Conservation (phyloP, 2,797 vertebrate species). For the Pantherophis alleghaniensis region DNA sequence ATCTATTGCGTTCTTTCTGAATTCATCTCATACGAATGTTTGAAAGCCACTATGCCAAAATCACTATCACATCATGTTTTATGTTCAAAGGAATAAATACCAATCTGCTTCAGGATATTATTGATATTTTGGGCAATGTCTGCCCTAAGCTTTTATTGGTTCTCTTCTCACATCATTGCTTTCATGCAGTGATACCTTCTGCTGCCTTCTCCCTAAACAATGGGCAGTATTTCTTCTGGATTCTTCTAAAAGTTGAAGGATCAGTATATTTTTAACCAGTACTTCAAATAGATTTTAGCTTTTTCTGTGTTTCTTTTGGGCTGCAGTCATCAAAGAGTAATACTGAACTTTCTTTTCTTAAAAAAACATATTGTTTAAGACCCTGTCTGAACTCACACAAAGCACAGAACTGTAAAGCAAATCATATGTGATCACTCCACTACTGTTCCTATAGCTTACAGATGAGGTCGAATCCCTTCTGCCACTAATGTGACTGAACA, state of each 20-base stretch:
- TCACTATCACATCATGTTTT: not conserved
- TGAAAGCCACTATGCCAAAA: not conserved
- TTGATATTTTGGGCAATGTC: slow-evolving; percentile 1
- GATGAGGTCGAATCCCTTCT: slow-evolving; percentile 61
- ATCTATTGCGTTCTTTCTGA: not conserved
- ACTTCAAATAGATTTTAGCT: not conserved
- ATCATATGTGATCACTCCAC: slow-evolving; percentile 18
- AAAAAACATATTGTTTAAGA: not conserved
- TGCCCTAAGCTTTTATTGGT: not conserved
- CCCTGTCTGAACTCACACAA: slow-evolving; percentile 45
- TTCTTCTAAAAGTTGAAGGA: not conserved
- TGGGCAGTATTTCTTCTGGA: not conserved
- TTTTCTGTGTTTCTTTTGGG: not conserved
- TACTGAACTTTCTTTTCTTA: not conserved
- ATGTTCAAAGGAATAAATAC: not conserved
- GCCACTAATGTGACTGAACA: slow-evolving; percentile 70
- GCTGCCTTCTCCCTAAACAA: not conserved
- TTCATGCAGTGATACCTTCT: rapidly evolving
- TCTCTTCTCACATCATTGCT: not conserved
- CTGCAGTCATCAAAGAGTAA: slow-evolving; percentile 12
- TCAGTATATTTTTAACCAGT: not conserved
- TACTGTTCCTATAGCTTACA: slow-evolving; percentile 44
- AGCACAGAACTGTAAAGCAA: slow-evolving; percentile 49
- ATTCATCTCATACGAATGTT: not conserved
- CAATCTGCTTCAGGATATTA: not conserved